A percentile compares a stretch with the other conserved stretches of the same genome.
phyloP scores from a whole-genome alignment of 2,113 vertebrate species.

The Indicator maculatus region DNA sequence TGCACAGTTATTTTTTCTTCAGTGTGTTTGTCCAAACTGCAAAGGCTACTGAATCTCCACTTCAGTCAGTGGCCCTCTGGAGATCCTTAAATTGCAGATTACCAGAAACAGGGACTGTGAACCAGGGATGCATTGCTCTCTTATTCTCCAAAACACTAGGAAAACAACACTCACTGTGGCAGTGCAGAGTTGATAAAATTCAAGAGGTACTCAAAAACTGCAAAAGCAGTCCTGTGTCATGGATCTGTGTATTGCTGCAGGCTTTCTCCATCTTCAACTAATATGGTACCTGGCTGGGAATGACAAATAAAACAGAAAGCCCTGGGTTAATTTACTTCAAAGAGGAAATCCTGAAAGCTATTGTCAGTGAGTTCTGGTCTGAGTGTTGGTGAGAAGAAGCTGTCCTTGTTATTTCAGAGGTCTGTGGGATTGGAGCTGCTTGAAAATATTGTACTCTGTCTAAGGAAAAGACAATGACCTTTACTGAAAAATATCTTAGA shows the following conservation, averaged over 20 bases:
- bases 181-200: background rate
- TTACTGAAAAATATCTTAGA: background rate
- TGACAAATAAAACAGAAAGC: background rate
- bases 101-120: background rate
- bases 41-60: background rate
- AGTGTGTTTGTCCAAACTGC: background rate
- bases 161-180: background rate
- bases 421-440: background rate
- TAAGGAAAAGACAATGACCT: background rate
- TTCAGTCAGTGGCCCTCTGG: background rate
- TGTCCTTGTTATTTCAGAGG: background rate
- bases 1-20: background rate
- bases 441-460: background rate
- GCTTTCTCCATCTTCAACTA: background rate
- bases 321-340: background rate
- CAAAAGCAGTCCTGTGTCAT: background rate
- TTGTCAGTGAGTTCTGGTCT: background rate
- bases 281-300: too few relatives aligned
- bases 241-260: background rate
- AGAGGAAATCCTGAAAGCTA: background rate
- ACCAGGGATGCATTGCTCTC: background rate
- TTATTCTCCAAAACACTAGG: background rate
- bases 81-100: background rate
- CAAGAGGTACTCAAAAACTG: background rate
- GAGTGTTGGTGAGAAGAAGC: fast-evolving